phyloP scores from a whole-genome alignment of 2,888 invertebrate species.

The Formica aserva region DNA sequence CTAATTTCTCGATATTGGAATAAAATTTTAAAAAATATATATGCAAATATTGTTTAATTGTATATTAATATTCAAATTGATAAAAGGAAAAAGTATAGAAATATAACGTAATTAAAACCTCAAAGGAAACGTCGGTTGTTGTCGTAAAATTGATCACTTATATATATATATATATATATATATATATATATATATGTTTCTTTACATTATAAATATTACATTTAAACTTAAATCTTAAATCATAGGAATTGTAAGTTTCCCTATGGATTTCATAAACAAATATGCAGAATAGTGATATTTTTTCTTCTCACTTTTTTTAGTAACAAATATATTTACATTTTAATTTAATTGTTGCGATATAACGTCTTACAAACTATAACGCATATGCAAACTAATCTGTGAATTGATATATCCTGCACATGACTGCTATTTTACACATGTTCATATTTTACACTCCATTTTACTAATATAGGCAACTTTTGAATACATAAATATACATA shows the following conservation, averaged over 20 bases:
- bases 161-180: no score
- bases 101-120: background rate
- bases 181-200: constrained; percentile 58
- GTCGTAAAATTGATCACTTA: constrained; percentile 1
- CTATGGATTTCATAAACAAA: constrained; percentile 42
- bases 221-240: constrained; percentile 56
- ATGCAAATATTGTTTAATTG: background rate
- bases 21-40: background rate
- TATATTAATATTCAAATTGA: background rate
- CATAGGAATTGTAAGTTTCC: constrained; percentile 18
- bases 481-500: background rate
- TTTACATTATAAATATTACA: constrained; percentile 76
- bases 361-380: constrained; percentile 1
- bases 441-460: constrained; percentile 52
- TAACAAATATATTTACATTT: constrained; percentile 64
- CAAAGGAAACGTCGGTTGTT: background rate
- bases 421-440: constrained; percentile 47
- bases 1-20: background rate
- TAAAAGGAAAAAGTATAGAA: background rate
- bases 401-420: background rate
- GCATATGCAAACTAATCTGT: background rate
- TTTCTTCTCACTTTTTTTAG: constrained; percentile 1
- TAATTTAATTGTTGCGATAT: constrained; percentile 22
- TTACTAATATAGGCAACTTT: constrained; percentile 2
- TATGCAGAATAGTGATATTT: constrained; percentile 34